These are phyloP conservation scores for Drosophila pectinifera DNA, from an alignment of 1,140 invertebrate species.

Conservation along the genomic window DNA sequence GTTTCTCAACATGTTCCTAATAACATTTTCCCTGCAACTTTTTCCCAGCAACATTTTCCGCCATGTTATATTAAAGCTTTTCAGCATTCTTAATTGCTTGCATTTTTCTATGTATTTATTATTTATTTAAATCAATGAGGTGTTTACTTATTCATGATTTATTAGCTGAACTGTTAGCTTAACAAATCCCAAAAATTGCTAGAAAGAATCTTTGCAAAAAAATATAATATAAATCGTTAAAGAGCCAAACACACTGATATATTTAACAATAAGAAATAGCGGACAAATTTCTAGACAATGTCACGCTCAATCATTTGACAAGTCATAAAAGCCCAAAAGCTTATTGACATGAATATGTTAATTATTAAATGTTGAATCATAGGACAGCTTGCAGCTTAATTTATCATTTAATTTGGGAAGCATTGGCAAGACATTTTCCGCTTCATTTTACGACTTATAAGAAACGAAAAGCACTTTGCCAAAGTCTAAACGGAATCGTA, in stretches of 20 bases:
- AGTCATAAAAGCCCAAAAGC: constrained; percentile 4
- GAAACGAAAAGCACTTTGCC: constrained; percentile 21
- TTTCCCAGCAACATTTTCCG: not conserved
- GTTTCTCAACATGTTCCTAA: not conserved
- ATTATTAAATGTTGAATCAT: constrained; percentile 9
- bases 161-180: not conserved
- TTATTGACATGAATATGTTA: not conserved
- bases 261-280: constrained; percentile 25
- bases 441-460: constrained; percentile 16
- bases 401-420: constrained; percentile 29
- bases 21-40: not conserved
- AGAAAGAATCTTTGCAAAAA: not conserved
- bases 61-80: too few relatives aligned
- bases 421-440: constrained; percentile 19
- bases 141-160: constrained; percentile 1
- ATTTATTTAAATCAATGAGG: not conserved
- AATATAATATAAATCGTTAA: not conserved
- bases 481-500: constrained; percentile 29
- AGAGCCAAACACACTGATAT: constrained; percentile 1
- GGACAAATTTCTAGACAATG: constrained; percentile 14
- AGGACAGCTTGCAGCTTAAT: constrained; percentile 29
- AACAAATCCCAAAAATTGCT: not conserved
- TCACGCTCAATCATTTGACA: constrained; percentile 13
- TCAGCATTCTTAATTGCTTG: not conserved
- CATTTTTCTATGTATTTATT: not conserved